Conservation (phyloP, 2,888 invertebrate species). For the Hydriomena furcata region DNA sequence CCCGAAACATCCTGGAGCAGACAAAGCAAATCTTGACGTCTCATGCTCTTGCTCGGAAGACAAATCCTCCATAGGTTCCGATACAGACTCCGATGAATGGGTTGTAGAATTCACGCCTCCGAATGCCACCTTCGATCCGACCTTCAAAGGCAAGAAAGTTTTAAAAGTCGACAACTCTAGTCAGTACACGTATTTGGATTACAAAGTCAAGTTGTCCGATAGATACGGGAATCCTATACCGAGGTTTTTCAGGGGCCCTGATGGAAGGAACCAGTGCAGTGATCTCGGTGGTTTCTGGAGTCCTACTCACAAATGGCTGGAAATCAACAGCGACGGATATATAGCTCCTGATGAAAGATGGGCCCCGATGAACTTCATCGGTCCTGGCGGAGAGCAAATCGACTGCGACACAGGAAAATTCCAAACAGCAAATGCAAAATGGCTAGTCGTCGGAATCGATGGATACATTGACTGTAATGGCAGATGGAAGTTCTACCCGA, state of each 20-base stretch:
- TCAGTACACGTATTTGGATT: slow-evolving; percentile 71
- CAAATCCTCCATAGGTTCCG: slow-evolving; percentile 52
- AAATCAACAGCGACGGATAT: slow-evolving; percentile 70
- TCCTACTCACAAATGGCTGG: slow-evolving; percentile 65
- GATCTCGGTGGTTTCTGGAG: slow-evolving; percentile 77
- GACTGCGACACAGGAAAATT: slow-evolving; percentile 67
- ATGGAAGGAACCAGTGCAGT: slow-evolving; percentile 73
- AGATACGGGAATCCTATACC: slow-evolving; percentile 67
- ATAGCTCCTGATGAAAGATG: slow-evolving; percentile 68
- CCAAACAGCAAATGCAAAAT: slow-evolving; percentile 54
- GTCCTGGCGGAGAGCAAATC: slow-evolving; percentile 64
- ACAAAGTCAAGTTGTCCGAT: slow-evolving; percentile 66
- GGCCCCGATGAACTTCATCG: slow-evolving; percentile 65
- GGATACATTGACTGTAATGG: slow-evolving; percentile 63
- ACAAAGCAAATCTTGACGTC: slow-evolving; percentile 51
- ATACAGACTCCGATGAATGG: slow-evolving; percentile 76
- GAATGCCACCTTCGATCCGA: slow-evolving; percentile 62
- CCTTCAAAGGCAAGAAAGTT: slow-evolving; percentile 58
- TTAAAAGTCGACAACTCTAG: slow-evolving; percentile 47
- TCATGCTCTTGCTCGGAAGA: slow-evolving; percentile 75
- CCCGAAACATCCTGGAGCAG: slow-evolving; percentile 55
- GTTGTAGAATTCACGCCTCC: slow-evolving; percentile 77
- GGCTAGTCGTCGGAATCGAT: slow-evolving; percentile 68
- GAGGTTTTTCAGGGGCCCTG: slow-evolving; percentile 69
- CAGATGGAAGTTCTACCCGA: slow-evolving; percentile 64